Evolutionary conservation across 2,113 vertebrate species (phyloP).

Genomic region (Pimephales promelas): DNA sequence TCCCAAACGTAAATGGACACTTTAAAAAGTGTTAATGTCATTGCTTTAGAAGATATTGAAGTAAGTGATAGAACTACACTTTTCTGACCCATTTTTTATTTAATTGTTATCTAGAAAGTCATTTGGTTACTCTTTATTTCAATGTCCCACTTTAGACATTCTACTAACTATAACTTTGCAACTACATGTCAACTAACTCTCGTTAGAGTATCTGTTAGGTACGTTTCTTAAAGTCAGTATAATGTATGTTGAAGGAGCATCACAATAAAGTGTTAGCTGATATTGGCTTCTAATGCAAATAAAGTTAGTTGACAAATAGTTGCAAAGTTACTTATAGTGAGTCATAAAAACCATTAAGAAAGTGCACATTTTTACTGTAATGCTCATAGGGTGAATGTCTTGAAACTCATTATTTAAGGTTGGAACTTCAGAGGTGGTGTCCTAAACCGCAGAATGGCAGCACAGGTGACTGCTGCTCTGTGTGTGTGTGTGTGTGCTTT

Average conservation of each 20-base stretch:
- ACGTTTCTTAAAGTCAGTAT: too few species aligned
- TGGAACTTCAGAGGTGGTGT: slow-evolving; percentile 68
- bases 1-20: neutral
- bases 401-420: slow-evolving; percentile 28
- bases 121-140: too few species aligned
- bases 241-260: too few species aligned
- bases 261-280: too few species aligned
- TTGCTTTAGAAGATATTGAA: neutral
- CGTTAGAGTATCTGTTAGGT: too few species aligned
- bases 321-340: too few species aligned
- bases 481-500: slow-evolving; percentile 58
- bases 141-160: too few species aligned
- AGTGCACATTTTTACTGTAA: neutral
- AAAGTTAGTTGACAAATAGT: too few species aligned
- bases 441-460: slow-evolving; percentile 77
- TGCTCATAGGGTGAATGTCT: neutral
- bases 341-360: too few species aligned
- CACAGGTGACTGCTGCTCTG: slow-evolving; percentile 75
- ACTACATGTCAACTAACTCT: too few species aligned
- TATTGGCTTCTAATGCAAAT: too few species aligned
- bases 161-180: too few species aligned
- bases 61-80: neutral
- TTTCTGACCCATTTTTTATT: neutral
- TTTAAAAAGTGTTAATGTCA: neutral
- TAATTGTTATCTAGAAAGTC: neutral